phyloP scores from a whole-genome alignment of 2,113 vertebrate genomes.

The Lasiurus borealis region DNA sequence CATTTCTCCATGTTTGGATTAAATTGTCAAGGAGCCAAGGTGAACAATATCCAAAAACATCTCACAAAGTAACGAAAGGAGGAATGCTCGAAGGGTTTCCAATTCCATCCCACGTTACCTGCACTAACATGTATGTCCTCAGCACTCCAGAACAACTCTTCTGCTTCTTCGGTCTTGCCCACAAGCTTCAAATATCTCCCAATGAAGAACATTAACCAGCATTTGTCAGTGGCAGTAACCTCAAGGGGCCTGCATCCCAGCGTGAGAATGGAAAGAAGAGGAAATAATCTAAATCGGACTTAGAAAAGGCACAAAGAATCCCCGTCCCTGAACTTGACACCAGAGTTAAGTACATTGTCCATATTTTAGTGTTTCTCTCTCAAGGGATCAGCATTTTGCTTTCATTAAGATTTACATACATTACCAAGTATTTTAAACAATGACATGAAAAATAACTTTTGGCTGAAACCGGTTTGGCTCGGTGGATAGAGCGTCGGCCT shows the following conservation, averaged over 20 bases:
- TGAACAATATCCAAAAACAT: background rate
- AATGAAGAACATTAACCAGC: conserved; percentile 66
- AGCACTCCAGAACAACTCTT: conserved; percentile 54
- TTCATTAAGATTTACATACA: background rate
- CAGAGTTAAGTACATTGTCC: background rate
- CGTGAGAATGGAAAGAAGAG: conserved; percentile 10
- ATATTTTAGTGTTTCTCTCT: background rate
- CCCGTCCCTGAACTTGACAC: background rate
- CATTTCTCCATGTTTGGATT: background rate
- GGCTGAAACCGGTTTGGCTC: too few relatives aligned
- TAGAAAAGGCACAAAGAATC: background rate
- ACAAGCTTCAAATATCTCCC: conserved; percentile 75
- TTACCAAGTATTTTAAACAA: background rate
- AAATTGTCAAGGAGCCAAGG: background rate
- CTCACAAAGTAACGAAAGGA: background rate
- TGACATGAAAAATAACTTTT: background rate
- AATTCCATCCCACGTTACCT: conserved; percentile 48
- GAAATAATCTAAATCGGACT: background rate
- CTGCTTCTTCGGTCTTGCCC: conserved; percentile 71
- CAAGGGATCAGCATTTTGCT: background rate
- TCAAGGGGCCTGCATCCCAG: conserved; percentile 40
- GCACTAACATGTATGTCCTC: conserved; percentile 58
- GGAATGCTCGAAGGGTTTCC: background rate
- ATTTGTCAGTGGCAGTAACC: background rate
- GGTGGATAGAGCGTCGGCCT: too few relatives aligned